A percentile compares a stretch with the other conserved stretches of the same genome.
These are phyloP conservation scores for Amaurobius ferox DNA, from an alignment of 2,888 invertebrate genomes.

Conservation along the genomic window DNA sequence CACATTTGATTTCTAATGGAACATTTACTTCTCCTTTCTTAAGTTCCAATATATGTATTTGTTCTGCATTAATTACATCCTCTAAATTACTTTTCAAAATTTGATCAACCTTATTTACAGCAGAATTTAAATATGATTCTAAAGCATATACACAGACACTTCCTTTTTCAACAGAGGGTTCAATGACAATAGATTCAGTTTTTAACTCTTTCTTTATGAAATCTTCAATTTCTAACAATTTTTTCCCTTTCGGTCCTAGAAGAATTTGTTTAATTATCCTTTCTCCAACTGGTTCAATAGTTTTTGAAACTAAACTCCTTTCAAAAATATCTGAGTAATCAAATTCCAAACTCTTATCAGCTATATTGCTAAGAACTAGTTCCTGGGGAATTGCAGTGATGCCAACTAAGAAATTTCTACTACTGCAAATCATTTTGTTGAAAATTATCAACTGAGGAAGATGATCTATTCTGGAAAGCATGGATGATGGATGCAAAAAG, in stretches of 20 bases:
- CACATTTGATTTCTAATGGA: slow-evolving; percentile 37
- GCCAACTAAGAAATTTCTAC: slow-evolving; percentile 23
- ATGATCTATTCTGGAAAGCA: slow-evolving; percentile 33
- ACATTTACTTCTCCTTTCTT: slow-evolving; percentile 24
- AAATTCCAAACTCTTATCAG: slow-evolving; percentile 7
- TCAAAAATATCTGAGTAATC: slow-evolving; percentile 44
- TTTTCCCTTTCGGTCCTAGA: slow-evolving; percentile 26
- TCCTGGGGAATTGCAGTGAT: slow-evolving; percentile 35
- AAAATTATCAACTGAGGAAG: slow-evolving; percentile 49
- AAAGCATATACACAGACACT: slow-evolving; percentile 43
- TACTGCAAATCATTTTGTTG: slow-evolving; percentile 21
- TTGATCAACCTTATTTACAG: slow-evolving; percentile 16
- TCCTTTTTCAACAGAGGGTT: slow-evolving; percentile 44
- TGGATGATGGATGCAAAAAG: slow-evolving; percentile 28
- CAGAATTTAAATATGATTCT: slow-evolving; percentile 27
- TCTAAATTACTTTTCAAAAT: slow-evolving; percentile 30
- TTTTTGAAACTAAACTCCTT: neutral
- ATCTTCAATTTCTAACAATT: slow-evolving; percentile 31
- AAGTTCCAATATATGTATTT: slow-evolving; percentile 26
- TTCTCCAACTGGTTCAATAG: slow-evolving; percentile 50
- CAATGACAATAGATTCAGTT: slow-evolving; percentile 40
- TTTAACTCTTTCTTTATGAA: slow-evolving; percentile 34
- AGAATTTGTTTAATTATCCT: slow-evolving; percentile 47
- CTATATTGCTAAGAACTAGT: slow-evolving; percentile 16
- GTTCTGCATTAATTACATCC: slow-evolving; percentile 26